phyloP scores from a whole-genome alignment of 2,888 invertebrate genomes.

The Synanthedon myopaeformis region DNA sequence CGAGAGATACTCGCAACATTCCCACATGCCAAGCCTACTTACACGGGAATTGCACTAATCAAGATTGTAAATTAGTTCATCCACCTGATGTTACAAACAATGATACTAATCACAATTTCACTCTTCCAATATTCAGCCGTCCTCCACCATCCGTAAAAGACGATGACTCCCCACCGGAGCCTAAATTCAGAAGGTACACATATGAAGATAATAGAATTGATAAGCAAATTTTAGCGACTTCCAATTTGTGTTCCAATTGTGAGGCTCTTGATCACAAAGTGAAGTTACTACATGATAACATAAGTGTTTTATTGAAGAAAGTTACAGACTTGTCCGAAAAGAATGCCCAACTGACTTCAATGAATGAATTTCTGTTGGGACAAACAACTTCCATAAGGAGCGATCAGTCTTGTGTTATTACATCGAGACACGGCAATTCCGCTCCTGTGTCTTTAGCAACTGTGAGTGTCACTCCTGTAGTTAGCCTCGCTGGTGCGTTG shows the following conservation, averaged over 20 bases:
- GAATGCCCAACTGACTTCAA: conserved; percentile 54
- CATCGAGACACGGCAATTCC: conserved; percentile 57
- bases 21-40: conserved; percentile 74
- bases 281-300: conserved; percentile 57
- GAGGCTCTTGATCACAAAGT: conserved; percentile 52
- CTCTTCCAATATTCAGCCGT: conserved; percentile 28
- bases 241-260: conserved; percentile 46
- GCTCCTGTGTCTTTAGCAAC: conserved; percentile 61
- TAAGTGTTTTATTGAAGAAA: conserved; percentile 57
- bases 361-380: conserved; percentile 62
- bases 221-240: conserved; percentile 32
- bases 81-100: conserved; percentile 31
- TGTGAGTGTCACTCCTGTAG: conserved; percentile 61
- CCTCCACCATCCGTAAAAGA: conserved; percentile 38
- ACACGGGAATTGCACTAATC: conserved; percentile 68
- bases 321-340: conserved; percentile 57
- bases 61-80: conserved; percentile 45
- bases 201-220: conserved; percentile 44
- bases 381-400: conserved; percentile 52
- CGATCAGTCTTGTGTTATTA: conserved; percentile 60
- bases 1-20: conserved; percentile 51
- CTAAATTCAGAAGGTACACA: conserved; percentile 47
- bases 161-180: conserved; percentile 55
- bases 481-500: conserved; percentile 53
- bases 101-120: conserved; percentile 21